Conservation (phyloP, 2,797 vertebrate species). For the Rhinophrynus dorsalis region DNA sequence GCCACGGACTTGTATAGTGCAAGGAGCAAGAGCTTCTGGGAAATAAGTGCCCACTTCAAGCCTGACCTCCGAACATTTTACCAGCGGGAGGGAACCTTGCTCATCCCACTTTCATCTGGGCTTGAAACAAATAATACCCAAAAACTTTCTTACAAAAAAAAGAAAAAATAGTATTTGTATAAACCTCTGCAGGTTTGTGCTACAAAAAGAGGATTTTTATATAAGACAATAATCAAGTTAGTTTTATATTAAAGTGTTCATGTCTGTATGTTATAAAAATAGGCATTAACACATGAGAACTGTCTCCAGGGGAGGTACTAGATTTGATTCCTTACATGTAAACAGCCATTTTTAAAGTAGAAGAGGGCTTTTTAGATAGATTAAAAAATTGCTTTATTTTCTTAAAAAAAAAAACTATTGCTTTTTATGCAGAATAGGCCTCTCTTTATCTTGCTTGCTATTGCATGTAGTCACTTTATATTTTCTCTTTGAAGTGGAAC, state of each 20-base stretch:
- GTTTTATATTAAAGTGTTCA: constrained; percentile 75
- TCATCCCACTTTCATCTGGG: constrained; percentile 71
- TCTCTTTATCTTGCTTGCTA: constrained; percentile 79
- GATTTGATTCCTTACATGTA: constrained; percentile 66
- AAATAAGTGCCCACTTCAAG: constrained; percentile 45
- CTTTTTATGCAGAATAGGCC: constrained; percentile 69
- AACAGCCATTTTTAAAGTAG: constrained; percentile 77
- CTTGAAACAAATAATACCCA: constrained; percentile 65
- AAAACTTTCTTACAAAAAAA: constrained; percentile 68
- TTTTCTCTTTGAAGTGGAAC: constrained; percentile 70
- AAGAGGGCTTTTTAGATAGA: constrained; percentile 73
- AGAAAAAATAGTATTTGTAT: constrained; percentile 70
- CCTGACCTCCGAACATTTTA: constrained; percentile 61
- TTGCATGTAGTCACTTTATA: constrained; percentile 92
- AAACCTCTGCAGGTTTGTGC: constrained; percentile 68
- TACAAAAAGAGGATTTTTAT: constrained; percentile 70
- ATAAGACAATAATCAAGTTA: constrained; percentile 75
- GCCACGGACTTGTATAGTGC: constrained; percentile 55
- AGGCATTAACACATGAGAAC: constrained; percentile 69
- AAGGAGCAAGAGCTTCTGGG: neutral
- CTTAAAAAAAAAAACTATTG: constrained; percentile 18
- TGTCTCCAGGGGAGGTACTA: constrained; percentile 72
- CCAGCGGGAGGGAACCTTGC: constrained; percentile 59
- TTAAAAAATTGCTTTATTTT: constrained; percentile 51
- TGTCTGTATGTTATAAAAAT: constrained; percentile 74